Conservation (phyloP, 2,113 vertebrate genomes). For the Solea senegalensis region DNA sequence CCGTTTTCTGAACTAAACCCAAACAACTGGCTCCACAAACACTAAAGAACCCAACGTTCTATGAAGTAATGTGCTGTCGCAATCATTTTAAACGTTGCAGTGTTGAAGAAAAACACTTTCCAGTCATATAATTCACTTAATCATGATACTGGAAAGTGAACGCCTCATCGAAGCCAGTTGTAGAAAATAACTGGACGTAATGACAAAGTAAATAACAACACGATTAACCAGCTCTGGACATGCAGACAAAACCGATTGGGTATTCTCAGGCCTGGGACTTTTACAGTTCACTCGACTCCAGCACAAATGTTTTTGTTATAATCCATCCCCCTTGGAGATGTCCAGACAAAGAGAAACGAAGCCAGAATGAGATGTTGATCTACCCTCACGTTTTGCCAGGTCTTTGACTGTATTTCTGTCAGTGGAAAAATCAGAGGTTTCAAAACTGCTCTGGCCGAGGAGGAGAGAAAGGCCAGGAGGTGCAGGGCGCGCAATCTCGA, state of each 20-base stretch:
- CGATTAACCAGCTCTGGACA: constrained; percentile 42
- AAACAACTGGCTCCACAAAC: neutral
- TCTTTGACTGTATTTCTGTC: constrained; percentile 49
- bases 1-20: constrained; percentile 12
- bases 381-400: constrained; percentile 58
- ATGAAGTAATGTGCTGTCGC: constrained; percentile 16
- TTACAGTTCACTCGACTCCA: constrained; percentile 43
- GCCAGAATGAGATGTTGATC: constrained; percentile 65
- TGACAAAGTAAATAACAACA: constrained; percentile 25
- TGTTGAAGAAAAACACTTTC: neutral
- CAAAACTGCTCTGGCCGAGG: constrained; percentile 41
- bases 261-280: constrained; percentile 38
- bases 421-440: constrained; percentile 55
- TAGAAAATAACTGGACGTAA: constrained; percentile 27
- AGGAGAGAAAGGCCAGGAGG: constrained; percentile 31
- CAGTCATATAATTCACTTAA: constrained; percentile 7
- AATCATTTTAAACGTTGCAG: constrained; percentile 1
- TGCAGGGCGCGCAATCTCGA: constrained; percentile 33
- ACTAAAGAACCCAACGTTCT: neutral
- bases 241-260: constrained; percentile 19
- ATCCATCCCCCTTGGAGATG: constrained; percentile 48
- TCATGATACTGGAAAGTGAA: constrained; percentile 24
- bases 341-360: constrained; percentile 47
- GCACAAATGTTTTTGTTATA: constrained; percentile 67
- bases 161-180: constrained; percentile 35